Percentiles rank a stretch among this genome's conserved stretches.
Conservation (phyloP, 2,113 vertebrate genomes). For the Peromyscus leucopus region DNA sequence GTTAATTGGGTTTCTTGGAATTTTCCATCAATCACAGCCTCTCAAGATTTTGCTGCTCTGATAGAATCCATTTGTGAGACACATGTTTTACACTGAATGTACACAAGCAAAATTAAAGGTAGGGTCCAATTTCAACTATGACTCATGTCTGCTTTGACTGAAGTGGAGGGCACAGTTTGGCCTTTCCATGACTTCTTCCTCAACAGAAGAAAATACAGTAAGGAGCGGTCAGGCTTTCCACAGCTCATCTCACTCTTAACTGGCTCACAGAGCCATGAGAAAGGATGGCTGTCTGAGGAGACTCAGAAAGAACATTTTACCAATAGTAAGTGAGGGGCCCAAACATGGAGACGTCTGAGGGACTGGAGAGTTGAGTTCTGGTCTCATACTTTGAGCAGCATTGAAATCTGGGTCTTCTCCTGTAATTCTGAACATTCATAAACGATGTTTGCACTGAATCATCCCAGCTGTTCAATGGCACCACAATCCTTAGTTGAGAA, state of each 20-base stretch:
- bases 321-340: background rate
- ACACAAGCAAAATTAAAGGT: constrained; percentile 68
- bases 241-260: constrained; percentile 4
- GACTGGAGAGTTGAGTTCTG: background rate
- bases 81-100: constrained; percentile 49
- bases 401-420: background rate
- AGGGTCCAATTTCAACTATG: constrained; percentile 62
- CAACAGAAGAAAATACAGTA: constrained; percentile 43
- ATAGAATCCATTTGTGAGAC: constrained; percentile 74
- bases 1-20: constrained; percentile 76
- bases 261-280: background rate
- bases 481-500: background rate
- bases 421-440: background rate
- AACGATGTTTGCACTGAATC: background rate
- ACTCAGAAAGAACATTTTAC: background rate
- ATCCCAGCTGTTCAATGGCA: background rate
- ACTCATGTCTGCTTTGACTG: constrained; percentile 68
- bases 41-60: constrained; percentile 67
- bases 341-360: background rate
- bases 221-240: background rate
- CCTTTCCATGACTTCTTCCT: constrained; percentile 40
- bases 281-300: constrained; percentile 10
- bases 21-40: constrained; percentile 75
- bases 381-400: background rate
- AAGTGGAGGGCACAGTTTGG: background rate